Percentiles rank a stretch among this genome's conserved stretches.
These are phyloP conservation scores for Phallusia fumigata DNA, from an alignment of 23 tunicate genomes.

Conservation along the genomic window DNA sequence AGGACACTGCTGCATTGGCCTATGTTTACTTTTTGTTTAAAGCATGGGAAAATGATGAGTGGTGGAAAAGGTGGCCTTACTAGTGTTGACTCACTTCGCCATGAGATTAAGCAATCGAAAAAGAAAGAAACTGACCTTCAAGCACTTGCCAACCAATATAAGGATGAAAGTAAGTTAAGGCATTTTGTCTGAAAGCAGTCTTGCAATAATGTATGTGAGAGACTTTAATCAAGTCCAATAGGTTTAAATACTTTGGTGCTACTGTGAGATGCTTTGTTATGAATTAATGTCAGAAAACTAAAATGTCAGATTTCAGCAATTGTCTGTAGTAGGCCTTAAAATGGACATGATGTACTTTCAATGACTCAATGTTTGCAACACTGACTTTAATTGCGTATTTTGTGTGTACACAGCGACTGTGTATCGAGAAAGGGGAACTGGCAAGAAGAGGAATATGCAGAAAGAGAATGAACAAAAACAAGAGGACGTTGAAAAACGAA, in stretches of 20 bases:
- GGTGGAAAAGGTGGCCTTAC: conserved; percentile 82
- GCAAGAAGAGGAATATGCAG: conserved; percentile 57
- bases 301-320: too few species aligned
- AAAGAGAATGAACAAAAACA: conserved; percentile 62
- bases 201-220: not conserved
- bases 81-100: conserved; percentile 43
- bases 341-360: too few species aligned
- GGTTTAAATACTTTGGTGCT: too few species aligned
- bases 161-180: conserved; percentile 28
- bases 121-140: conserved; percentile 64
- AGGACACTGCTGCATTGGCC: not conserved
- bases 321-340: too few species aligned
- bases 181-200: not conserved
- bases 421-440: conserved; percentile 75
- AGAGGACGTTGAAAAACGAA: conserved; percentile 45
- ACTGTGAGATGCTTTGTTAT: too few species aligned
- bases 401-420: conserved; percentile 54
- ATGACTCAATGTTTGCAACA: too few species aligned
- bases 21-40: too few species aligned
- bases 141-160: conserved; percentile 62
- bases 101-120: conserved; percentile 53
- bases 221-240: not conserved
- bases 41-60: conserved; percentile 25
- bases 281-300: too few species aligned
- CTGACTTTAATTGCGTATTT: too few species aligned